Conservation (phyloP, 2,113 vertebrate species). For the Cyanistes caeruleus region DNA sequence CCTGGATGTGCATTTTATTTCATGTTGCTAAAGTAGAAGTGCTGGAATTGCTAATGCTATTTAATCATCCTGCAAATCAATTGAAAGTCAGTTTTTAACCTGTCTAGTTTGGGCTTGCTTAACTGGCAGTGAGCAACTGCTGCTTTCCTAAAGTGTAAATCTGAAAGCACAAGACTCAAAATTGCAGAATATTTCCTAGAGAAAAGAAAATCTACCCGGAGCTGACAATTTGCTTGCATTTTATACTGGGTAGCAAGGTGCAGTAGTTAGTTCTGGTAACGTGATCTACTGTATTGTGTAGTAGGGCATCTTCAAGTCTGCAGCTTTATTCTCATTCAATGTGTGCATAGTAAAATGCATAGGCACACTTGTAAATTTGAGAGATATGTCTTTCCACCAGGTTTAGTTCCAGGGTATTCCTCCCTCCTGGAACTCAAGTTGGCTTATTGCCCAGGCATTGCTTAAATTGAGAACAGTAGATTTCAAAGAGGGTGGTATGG, state of each 20-base stretch:
- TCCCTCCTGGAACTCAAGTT: not conserved
- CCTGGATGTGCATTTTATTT: not conserved
- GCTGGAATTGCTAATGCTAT: not conserved
- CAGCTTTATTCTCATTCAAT: not conserved
- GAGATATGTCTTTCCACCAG: not conserved
- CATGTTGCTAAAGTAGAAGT: not conserved
- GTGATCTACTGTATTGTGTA: not conserved
- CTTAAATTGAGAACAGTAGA: not conserved
- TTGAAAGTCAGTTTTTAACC: not conserved
- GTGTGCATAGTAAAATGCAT: not conserved
- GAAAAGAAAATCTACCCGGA: not conserved
- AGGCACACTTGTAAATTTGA: not conserved
- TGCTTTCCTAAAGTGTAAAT: not conserved
- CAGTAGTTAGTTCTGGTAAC: not conserved
- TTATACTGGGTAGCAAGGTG: not conserved
- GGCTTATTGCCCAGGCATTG: not conserved
- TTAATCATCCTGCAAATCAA: not conserved
- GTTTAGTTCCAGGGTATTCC: not conserved
- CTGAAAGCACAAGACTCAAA: not conserved
- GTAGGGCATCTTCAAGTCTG: not conserved
- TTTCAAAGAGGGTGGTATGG: not conserved
- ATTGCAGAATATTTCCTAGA: not conserved
- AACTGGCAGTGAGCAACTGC: not conserved
- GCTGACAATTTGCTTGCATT: not conserved
- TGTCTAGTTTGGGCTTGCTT: not conserved